Percentiles rank a stretch among this genome's conserved stretches.
phyloP scores from a whole-genome alignment of 2,888 invertebrate genomes.

The Trachelus iudaicus region DNA sequence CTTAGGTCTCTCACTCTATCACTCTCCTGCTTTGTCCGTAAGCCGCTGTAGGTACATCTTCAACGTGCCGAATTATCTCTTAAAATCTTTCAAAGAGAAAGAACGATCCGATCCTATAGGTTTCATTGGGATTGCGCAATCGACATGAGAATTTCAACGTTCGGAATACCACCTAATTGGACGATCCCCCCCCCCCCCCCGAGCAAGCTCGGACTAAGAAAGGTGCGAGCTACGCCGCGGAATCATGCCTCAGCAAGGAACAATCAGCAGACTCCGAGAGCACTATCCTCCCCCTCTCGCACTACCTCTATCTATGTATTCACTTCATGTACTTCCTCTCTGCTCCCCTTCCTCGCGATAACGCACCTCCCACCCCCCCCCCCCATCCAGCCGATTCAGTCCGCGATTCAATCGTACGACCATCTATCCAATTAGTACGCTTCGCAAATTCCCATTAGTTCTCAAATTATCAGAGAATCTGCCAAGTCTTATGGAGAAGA shows the following conservation, averaged over 20 bases:
- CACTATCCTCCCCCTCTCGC: conserved; percentile 18
- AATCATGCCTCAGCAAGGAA: not conserved
- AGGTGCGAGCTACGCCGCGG: not conserved
- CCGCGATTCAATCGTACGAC: conserved; percentile 23
- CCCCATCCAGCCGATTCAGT: not conserved
- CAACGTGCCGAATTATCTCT: too few relatives aligned
- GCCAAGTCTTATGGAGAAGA: conserved; percentile 2
- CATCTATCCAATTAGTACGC: conserved; percentile 57
- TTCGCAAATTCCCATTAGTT: conserved; percentile 53
- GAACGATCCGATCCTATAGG: too few relatives aligned
- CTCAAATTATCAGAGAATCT: conserved; percentile 43
- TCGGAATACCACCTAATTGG: too few relatives aligned
- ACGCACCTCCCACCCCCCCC: conserved; percentile 13
- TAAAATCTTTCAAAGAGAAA: too few relatives aligned
- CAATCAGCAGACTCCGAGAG: conserved; percentile 14
- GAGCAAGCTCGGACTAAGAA: too few relatives aligned
- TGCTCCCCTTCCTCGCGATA: conserved; percentile 18
- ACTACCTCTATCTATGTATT: conserved; percentile 6
- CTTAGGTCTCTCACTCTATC: too few relatives aligned
- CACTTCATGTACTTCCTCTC: conserved; percentile 10
- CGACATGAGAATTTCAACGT: too few relatives aligned
- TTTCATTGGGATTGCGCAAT: too few relatives aligned
- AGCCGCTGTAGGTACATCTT: too few relatives aligned
- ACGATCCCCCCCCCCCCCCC: too few relatives aligned
- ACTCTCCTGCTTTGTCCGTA: too few relatives aligned